Evolutionary conservation across 1,140 invertebrate species (phyloP), one percentile per base, ranked within the genome.

Genomic region (Drosophila chauvacae): DNA sequence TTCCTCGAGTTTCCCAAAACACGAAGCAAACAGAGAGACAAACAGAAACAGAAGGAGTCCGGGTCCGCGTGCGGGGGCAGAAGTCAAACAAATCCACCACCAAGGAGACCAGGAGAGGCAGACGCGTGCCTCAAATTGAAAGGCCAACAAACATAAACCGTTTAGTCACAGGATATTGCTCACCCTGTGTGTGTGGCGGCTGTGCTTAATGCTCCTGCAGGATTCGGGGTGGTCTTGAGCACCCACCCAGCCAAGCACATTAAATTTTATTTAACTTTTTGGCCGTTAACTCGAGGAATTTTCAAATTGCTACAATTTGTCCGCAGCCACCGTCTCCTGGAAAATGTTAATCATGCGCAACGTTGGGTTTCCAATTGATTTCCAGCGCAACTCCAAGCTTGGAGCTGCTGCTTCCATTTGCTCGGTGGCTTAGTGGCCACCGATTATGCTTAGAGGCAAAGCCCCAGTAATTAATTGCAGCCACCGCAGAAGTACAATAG

Each of bases 141-240:
- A 90, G 85, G 73, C 82, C 84, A 90, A 90, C 82, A 92, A 84
- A 90, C 78, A 92, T 92, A 92, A 92, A 92, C 91, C 91, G 91
- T 92, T 92, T 92, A 92, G 91, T 92, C 91, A 92, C 91, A 92
- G 91, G 91, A 92, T 92, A 92, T 92, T 92, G 91, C 91, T 81
- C 87, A 82, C 86, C 50, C 57, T 68, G 78, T 35, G 50, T 18
- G 47, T 18, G 64, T 59, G 56, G 39, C 77, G 75, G 44, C 77
- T 69, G 77, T 48, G 58, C 42, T 55, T 74, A 74, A 77, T 75
- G 62, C 64, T 72, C 37, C 35, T 33, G 60, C 58, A 74, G 68
- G 58, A 63, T 37, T 44, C 30, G 50, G 53, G 81, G 55, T 78
- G 81, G 81, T 65, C 53, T 41, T 75, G 80, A 83, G 84, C 77